A percentile compares a stretch with the other conserved stretches of the same genome.
Evolutionary conservation across 2,113 vertebrate genomes (phyloP).

Genomic region (Cyprinus carpio): DNA sequence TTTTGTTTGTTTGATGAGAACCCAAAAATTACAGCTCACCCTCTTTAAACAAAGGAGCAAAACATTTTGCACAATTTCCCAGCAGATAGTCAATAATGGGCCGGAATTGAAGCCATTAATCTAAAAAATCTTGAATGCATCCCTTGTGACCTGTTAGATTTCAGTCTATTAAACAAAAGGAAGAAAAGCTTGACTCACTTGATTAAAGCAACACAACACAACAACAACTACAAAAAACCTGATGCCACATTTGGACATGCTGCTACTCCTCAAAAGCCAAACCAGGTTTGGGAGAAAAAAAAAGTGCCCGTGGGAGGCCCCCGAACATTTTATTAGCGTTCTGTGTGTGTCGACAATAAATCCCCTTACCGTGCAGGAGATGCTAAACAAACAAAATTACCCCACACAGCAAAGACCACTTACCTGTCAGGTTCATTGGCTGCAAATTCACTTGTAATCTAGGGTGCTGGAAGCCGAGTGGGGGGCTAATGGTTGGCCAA

Average conservation of each 20-base stretch:
- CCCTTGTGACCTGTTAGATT: conserved; percentile 22
- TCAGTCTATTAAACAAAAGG: conserved; percentile 32
- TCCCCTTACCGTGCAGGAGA: conserved; percentile 46
- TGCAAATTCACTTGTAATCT: conserved; percentile 57
- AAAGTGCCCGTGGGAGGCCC: conserved; percentile 14
- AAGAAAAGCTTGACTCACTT: conserved; percentile 24
- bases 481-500: conserved; percentile 58
- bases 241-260: conserved; percentile 19
- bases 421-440: conserved; percentile 57
- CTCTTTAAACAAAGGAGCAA: conserved; percentile 26
- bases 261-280: conserved; percentile 5
- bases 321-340: conserved; percentile 21
- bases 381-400: conserved; percentile 63
- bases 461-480: conserved; percentile 44
- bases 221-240: background rate
- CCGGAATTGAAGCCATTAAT: conserved; percentile 51
- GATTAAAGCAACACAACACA: conserved; percentile 7
- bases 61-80: conserved; percentile 25
- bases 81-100: conserved; percentile 43
- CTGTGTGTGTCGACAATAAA: conserved; percentile 47
- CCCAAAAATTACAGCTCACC: background rate
- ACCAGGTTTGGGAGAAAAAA: background rate
- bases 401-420: conserved; percentile 49
- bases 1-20: conserved; percentile 16
- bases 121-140: conserved; percentile 46